phyloP scores from a whole-genome alignment of 2,797 vertebrate species.

The Schizopygopsis pylzovi region DNA sequence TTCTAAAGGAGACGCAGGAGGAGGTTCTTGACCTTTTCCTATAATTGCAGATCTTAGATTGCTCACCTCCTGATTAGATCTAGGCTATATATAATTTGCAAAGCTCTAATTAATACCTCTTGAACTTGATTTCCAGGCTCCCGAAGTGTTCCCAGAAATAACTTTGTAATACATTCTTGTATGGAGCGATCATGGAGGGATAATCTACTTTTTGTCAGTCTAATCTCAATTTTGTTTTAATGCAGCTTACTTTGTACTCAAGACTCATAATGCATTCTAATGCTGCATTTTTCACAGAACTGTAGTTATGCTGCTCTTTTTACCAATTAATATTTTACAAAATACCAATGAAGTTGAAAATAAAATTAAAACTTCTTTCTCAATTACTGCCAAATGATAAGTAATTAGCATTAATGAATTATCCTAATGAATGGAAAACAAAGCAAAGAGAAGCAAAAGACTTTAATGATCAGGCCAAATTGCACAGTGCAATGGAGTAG shows the following conservation, averaged over 20 bases:
- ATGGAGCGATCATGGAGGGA: constrained; percentile 14
- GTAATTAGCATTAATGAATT: constrained; percentile 18
- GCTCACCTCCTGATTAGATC: constrained; percentile 45
- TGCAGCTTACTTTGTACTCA: background rate
- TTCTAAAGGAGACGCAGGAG: constrained; percentile 45
- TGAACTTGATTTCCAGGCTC: constrained; percentile 35
- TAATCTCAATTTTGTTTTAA: background rate
- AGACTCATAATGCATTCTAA: background rate
- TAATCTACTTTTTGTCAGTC: background rate
- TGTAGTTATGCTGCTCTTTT: background rate
- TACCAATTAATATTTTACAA: background rate
- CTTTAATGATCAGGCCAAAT: background rate
- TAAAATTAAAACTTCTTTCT: background rate
- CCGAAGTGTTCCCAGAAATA: constrained; percentile 18
- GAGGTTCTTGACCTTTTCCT: constrained; percentile 53
- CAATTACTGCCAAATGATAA: background rate
- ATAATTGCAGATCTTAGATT: constrained; percentile 51
- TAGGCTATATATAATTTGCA: constrained; percentile 38
- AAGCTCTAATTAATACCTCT: constrained; percentile 49
- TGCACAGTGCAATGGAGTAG: background rate
- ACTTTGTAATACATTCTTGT: constrained; percentile 5
- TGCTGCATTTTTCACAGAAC: constrained; percentile 19
- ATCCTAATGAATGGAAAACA: constrained; percentile 10
- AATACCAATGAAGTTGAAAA: constrained; percentile 15
- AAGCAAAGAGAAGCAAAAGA: background rate